These are phyloP conservation scores for Clostera curtula DNA, from an alignment of 2,888 invertebrate genomes.

Conservation along the genomic window DNA sequence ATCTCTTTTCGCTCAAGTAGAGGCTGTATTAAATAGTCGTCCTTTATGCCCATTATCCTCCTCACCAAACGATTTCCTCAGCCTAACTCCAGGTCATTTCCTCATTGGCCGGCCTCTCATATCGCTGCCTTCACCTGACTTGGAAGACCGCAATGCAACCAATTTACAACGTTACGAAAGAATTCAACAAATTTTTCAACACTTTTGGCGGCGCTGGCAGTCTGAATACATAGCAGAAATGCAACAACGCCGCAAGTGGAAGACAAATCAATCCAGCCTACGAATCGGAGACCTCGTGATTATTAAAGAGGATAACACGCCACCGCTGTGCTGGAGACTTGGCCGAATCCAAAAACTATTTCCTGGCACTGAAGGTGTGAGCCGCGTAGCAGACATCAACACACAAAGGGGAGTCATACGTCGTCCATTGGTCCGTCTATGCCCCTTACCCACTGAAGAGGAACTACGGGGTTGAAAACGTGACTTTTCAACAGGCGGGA, in stretches of 20 bases:
- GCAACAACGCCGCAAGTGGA: not conserved
- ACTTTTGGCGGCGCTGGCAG: not conserved
- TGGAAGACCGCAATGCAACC: not conserved
- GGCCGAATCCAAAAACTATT: not conserved
- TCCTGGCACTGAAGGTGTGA: not conserved
- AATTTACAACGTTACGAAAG: not conserved
- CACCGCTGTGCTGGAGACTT: conserved; percentile 14
- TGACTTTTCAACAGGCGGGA: conserved; percentile 2
- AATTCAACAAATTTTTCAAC: not conserved
- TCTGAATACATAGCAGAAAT: not conserved
- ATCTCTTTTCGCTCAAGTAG: not conserved
- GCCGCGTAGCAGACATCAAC: not conserved
- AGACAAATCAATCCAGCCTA: not conserved
- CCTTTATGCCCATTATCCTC: not conserved
- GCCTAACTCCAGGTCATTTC: not conserved
- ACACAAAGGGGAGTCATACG: not conserved
- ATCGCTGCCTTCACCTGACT: not conserved
- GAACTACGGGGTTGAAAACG: not conserved
- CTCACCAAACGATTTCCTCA: not conserved
- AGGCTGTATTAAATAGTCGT: not conserved
- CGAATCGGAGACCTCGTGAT: conserved; percentile 9
- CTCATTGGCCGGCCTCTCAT: not conserved
- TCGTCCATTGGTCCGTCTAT: not conserved
- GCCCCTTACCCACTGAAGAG: not conserved
- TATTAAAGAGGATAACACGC: conserved; percentile 6